Conservation (phyloP, 2,797 vertebrate species). For the Sciaenops ocellatus region DNA sequence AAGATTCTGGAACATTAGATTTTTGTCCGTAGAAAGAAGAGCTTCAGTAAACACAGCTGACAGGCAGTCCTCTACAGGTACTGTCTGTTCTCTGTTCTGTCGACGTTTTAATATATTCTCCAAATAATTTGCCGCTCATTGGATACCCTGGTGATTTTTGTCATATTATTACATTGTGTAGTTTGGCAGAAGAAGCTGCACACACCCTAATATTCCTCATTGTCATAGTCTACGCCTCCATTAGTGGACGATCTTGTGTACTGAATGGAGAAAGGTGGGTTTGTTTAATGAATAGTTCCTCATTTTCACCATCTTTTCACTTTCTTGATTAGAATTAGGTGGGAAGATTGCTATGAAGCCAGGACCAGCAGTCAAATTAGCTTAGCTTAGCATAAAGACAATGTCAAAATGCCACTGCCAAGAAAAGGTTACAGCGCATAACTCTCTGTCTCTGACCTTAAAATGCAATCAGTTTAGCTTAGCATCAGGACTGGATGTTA, state of each 20-base stretch:
- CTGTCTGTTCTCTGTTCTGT: neutral
- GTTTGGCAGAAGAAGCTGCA: too few species aligned
- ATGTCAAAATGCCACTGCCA: too few species aligned
- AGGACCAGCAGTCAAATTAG: neutral
- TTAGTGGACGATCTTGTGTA: neutral
- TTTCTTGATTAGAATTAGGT: neutral
- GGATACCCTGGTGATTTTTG: neutral
- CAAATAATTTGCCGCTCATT: neutral
- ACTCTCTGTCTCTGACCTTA: too few species aligned
- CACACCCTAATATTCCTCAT: too few species aligned
- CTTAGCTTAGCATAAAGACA: neutral
- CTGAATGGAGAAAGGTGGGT: neutral
- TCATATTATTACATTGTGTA: neutral
- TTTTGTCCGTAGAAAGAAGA: slow-evolving; percentile 5
- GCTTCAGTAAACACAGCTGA: slow-evolving; percentile 21
- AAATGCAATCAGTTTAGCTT: too few species aligned
- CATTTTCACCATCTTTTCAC: neutral
- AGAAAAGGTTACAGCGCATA: neutral
- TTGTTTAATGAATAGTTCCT: neutral
- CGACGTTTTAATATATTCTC: neutral
- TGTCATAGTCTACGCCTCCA: neutral
- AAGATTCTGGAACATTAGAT: slow-evolving; percentile 8
- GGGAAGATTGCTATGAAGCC: neutral
- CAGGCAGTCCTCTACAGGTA: neutral
- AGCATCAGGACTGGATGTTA: too few species aligned